Base-by-base conservation (phyloP, 2,797 vertebrate genomes). In the Scolopax bukidnonensis region DNA sequence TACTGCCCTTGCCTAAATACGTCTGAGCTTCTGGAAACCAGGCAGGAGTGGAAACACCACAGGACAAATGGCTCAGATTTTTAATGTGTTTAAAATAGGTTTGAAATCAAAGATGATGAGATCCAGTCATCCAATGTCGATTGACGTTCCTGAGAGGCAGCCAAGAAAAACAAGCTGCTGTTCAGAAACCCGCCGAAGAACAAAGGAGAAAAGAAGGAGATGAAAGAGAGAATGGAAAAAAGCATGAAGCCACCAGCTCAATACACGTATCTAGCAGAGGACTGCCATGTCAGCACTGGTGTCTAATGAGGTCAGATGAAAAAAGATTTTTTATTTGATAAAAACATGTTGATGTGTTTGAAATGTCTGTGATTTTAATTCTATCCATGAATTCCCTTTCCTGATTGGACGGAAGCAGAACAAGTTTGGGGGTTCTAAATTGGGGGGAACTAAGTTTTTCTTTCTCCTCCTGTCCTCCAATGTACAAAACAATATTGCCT, bases 101-200 rank as follows among this genome's bases (percentile, higher is more conserved):
- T 81, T 96, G 80, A 95, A 87, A 90, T 95, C 86, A 94, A 92
- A 96, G 89, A 87, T 85, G 88, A 87, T 73, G 77, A 84, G 63
- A 90, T 77, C 54, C 86, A 87, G 59, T 71, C 87, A 95, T 89
- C 71, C 78, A 30, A 50, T 50, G 61, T 81, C 1, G 0, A 85
- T 23, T 60, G 92, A 89, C 0, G 10, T 73, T 92, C 60, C 91
- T 70, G 67, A 92, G 74, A 92, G 28, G 28, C 61, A 86, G 94
- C 90, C 95, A 95, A 94, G 75, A 80, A 92, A 94, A 96, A 71
- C 78, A 91, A 74, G 38, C 50, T 90, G 57, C 79, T 1, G 50
- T 92, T 93, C 75, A 93, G 71, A 84, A 84, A 87, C 32, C 50
- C 3, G 18, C 41, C 2, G 1, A 71, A 93, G 71, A 96, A 93